Evolutionary conservation across 2,888 invertebrate genomes (phyloP).

Genomic region (Catocala nupta): DNA sequence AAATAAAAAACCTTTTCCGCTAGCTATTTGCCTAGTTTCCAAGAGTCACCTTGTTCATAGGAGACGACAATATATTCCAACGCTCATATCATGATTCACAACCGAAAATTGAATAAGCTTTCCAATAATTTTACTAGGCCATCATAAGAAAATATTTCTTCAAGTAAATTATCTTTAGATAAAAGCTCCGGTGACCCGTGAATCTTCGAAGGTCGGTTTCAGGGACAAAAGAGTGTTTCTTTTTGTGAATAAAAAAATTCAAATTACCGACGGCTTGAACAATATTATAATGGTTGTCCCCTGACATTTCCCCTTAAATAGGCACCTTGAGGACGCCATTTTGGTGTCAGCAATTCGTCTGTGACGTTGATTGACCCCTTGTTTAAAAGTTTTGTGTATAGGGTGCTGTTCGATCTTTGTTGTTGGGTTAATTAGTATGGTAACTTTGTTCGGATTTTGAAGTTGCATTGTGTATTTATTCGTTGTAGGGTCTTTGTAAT

Average conservation of each 20-base stretch:
- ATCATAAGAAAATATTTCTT: constrained; percentile 46
- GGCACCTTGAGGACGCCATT: constrained; percentile 45
- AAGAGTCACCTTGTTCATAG: no score
- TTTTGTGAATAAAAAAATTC: constrained; percentile 51
- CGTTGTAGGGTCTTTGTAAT: no score
- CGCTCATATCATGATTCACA: background rate
- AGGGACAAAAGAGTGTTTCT: constrained; percentile 56
- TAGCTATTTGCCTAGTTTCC: no score
- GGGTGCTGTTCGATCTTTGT: constrained; percentile 14
- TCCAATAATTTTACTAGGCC: constrained; percentile 45
- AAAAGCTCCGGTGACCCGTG: constrained; percentile 57
- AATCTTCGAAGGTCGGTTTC: constrained; percentile 53
- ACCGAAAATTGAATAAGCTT: constrained; percentile 48
- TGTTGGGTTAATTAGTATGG: background rate
- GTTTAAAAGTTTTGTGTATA: constrained; percentile 40
- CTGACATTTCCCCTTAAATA: constrained; percentile 54
- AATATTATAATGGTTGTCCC: constrained; percentile 48
- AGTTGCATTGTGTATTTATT: no score
- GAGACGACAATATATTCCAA: no score
- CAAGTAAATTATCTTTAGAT: constrained; percentile 57
- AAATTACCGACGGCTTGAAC: constrained; percentile 52
- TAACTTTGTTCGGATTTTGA: background rate
- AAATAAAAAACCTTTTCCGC: no score
- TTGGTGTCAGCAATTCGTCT: constrained; percentile 45
- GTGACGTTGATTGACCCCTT: constrained; percentile 41